Base-by-base conservation (phyloP, 64 coral and sea anemone species). In the Dendronephthya gigantea region DNA sequence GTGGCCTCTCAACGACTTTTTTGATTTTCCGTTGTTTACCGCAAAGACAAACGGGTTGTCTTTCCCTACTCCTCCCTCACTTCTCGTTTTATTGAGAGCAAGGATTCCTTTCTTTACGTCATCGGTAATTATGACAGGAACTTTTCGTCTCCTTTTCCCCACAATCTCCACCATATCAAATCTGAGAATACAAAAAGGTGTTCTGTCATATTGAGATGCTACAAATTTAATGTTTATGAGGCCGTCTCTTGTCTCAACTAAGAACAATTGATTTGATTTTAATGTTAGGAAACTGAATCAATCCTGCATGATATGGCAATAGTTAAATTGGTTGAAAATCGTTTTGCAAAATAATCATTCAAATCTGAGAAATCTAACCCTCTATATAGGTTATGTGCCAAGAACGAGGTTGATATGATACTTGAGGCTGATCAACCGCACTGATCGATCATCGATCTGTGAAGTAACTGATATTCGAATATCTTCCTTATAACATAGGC, bases 161-260 rank as follows among this genome's bases (percentile, higher is more conserved):
- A 66, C 25, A 52, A 85, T 92, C 43, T 88, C 90, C 9, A 92
- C 65, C 56, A 92, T 25, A 40, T 92, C 86, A 31, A 92, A 84
- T 66, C 90, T 92, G 43, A 25, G 39, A 19, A 52, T 22, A 52
- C 50, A 22, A 52, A 52, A 22, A 16, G 23, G n/a, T n/a, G n/a
- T n/a, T n/a, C n/a, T n/a, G n/a, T n/a, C n/a, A n/a, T n/a, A 52
- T 52, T 52, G 13, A 52, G 13, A 52, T 52, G 23, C 7, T 52
- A 16, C 50, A 52, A 52, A 52, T 52, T 16, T 52, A 16, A 22
- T 52, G 50, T 52, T 0, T 52, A 52, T 52, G 13, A 52, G 13
- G 1, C 13, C 23, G 23, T 52, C 23, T 52, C 50, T 52, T 22
- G 23, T 52, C 23, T 22, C 23, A 22, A 22, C 50, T 52, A 52